Evolutionary conservation across 2,113 vertebrate species (phyloP).

Genomic region (mouse (Mus musculus)): DNA sequence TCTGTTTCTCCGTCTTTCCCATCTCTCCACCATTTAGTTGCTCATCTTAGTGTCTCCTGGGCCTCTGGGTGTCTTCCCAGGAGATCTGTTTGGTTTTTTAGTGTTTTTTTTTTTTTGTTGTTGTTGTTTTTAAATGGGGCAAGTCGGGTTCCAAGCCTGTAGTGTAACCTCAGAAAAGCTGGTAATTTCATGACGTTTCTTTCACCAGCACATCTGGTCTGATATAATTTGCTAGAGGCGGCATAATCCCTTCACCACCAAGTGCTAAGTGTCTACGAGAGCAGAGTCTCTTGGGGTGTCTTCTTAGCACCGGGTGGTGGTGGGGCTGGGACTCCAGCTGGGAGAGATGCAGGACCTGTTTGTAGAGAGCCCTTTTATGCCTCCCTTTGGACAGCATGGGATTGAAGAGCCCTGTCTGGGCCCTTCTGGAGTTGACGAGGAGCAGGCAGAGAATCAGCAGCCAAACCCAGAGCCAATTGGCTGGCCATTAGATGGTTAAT

Average conservation of each 20-base stretch:
- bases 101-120: not conserved
- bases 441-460: not conserved
- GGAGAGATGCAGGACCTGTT: not conserved
- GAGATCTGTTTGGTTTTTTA: not conserved
- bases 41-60: not conserved
- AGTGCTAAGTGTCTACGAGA: not conserved
- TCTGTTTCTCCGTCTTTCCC: not conserved
- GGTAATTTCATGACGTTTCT: not conserved
- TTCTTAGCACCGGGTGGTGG: not conserved
- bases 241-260: not conserved
- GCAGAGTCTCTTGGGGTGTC: not conserved
- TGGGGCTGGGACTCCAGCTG: not conserved
- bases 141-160: not conserved
- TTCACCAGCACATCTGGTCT: not conserved
- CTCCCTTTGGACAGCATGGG: not conserved
- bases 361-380: not conserved
- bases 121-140: not conserved
- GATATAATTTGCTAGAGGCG: not conserved
- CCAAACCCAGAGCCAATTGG: not conserved
- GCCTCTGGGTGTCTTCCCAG: not conserved
- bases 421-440: not conserved
- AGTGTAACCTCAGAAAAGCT: not conserved
- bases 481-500: slow-evolving; percentile 62
- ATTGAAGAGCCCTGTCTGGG: no score
- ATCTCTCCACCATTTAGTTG: not conserved